Base-by-base conservation (phyloP, 1,140 invertebrate genomes). In the Camponotus pennsylvanicus region DNA sequence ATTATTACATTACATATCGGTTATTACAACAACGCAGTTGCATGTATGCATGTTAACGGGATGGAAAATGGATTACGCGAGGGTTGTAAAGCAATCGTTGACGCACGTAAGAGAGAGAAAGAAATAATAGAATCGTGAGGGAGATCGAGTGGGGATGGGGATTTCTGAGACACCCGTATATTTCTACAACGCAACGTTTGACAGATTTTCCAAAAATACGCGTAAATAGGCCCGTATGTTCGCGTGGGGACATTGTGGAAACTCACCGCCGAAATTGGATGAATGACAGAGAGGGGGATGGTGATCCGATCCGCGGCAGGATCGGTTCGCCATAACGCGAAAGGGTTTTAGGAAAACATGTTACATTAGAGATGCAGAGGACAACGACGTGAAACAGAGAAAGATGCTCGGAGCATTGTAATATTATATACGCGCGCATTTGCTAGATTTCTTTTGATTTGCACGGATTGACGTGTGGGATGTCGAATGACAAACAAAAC, bases 171-270 rank as follows among this genome's bases (percentile, higher is more conserved):
- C 92, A 92, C 91, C 89, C 92, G 92, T 92, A 92, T 93, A 92
- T 93, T 90, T 88, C 86, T 85, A 52, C 55, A 59, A 73, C 87
- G 91, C 86, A 92, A 93, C 89, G 71, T 92, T 93, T 90, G 92
- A 92, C 92, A 91, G 92, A 93, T 94, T 94, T 93, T 92, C 86
- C 88, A 93, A 95, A 95, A 93, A 93, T 92, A 92, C 88, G 88
- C 89, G 92, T 95, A 95, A 95, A 95, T 95, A 95, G 90, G 88
- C 94, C 95, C 95, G 94, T 95, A 95, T 95, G 93, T 89, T 92
- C 86, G 83, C 70, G 87, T 37, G 11, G 40, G 21, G 32, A 87
- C 92, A 95, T 93, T 92, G 87, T 93, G 92, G 91, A 95, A 93
- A 93, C 69, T 88, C 71, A 85, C 80, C 49, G 57, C 32, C 27